phyloP scores from a whole-genome alignment of 2,888 invertebrate species.

The Protophormia terraenovae region DNA sequence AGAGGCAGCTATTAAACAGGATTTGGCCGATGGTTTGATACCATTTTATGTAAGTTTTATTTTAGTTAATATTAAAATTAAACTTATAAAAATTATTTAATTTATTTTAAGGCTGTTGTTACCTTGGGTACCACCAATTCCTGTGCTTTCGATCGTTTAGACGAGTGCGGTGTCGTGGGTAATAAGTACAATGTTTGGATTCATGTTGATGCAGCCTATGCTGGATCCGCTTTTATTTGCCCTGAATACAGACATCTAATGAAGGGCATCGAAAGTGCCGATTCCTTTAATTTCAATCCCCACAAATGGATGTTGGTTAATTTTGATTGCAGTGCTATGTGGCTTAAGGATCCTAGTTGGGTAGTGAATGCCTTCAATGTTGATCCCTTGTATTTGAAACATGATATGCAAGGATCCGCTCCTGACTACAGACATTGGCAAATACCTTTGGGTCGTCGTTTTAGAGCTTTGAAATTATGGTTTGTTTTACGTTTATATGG shows the following conservation, averaged over 20 bases:
- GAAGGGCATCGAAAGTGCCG: slow-evolving; percentile 93
- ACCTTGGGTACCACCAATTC: slow-evolving; percentile 98
- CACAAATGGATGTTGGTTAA: slow-evolving; percentile 99
- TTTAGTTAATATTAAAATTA: not conserved
- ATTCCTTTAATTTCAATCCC: slow-evolving; percentile 99
- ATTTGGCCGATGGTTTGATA: slow-evolving; percentile 93
- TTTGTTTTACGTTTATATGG: slow-evolving; percentile 96
- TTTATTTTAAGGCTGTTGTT: slow-evolving; percentile 86
- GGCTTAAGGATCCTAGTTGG: slow-evolving; percentile 94
- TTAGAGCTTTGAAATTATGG: slow-evolving; percentile 96
- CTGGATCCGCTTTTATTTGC: slow-evolving; percentile 97
- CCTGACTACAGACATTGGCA: slow-evolving; percentile 99
- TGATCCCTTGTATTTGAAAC: slow-evolving; percentile 97
- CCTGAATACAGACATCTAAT: slow-evolving; percentile 96
- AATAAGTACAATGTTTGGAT: slow-evolving; percentile 91
- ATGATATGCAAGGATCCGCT: slow-evolving; percentile 93
- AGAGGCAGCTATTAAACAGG: slow-evolving; percentile 90
- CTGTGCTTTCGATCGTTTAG: slow-evolving; percentile 94
- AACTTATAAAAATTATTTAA: not conserved
- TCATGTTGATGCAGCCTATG: slow-evolving; percentile 98
- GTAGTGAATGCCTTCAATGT: slow-evolving; percentile 98
- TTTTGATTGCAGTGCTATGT: slow-evolving; percentile 99
- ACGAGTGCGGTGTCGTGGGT: slow-evolving; percentile 95
- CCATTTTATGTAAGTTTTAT: slow-evolving; percentile 93
- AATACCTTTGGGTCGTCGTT: slow-evolving; percentile 95